Evolutionary conservation across 2,888 invertebrate genomes (phyloP).

Genomic region (Galerucella nymphaeae): DNA sequence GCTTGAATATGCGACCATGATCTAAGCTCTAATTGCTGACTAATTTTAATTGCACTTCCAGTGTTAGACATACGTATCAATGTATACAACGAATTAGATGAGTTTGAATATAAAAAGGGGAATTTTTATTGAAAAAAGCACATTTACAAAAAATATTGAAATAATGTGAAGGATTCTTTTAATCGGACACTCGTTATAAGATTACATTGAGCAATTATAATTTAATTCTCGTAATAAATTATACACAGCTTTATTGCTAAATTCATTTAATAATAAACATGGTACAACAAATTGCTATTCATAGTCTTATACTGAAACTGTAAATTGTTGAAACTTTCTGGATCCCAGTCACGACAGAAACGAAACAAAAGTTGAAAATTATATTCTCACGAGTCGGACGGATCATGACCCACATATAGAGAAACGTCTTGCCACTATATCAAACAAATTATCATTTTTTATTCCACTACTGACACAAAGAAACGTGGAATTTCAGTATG

Average conservation of each 20-base stretch:
- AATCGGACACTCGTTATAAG: too few species aligned
- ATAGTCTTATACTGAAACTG: not conserved
- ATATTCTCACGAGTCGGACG: not conserved
- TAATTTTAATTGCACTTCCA: slow-evolving; percentile 20
- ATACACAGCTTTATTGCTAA: not conserved
- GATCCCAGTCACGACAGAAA: not conserved
- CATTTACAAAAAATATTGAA: too few species aligned
- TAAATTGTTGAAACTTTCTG: not conserved
- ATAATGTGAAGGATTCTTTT: too few species aligned
- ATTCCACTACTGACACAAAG: too few species aligned
- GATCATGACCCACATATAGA: not conserved
- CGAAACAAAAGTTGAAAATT: not conserved
- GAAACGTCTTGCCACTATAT: not conserved
- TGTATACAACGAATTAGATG: not conserved
- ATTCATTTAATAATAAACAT: too few species aligned
- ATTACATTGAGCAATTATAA: not conserved
- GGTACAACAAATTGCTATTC: not conserved
- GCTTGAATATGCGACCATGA: slow-evolving; percentile 30
- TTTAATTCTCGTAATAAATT: not conserved
- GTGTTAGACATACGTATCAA: too few species aligned
- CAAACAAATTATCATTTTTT: too few species aligned
- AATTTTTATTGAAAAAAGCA: too few species aligned
- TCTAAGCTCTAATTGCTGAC: slow-evolving; percentile 37
- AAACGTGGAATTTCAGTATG: too few species aligned
- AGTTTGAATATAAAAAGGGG: not conserved